Percentiles rank a stretch among this genome's conserved stretches.
These are phyloP conservation scores for Nilaparvata lugens DNA, from an alignment of 1,140 invertebrate genomes.

Conservation along the genomic window DNA sequence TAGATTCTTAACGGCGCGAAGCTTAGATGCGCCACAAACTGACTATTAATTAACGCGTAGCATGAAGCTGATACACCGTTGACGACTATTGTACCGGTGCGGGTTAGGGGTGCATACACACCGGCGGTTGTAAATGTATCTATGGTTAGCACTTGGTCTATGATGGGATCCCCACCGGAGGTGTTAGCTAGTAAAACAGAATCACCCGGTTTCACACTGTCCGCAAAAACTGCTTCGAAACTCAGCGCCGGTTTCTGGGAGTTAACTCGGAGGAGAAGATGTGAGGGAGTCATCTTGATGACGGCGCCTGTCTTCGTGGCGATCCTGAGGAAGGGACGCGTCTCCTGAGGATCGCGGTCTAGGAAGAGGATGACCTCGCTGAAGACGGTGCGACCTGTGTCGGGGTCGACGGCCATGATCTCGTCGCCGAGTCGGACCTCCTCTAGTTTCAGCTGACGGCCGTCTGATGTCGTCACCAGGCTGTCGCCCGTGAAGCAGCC, in stretches of 20 bases:
- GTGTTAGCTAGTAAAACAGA: constrained; percentile 42
- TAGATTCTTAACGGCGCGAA: constrained; percentile 67
- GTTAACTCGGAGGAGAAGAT: constrained; percentile 50
- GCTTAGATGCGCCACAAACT: constrained; percentile 70
- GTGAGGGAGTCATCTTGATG: constrained; percentile 74
- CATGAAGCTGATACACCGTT: constrained; percentile 87
- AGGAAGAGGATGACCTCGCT: constrained; percentile 86
- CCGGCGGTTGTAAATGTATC: constrained; percentile 51
- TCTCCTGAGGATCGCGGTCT: constrained; percentile 59
- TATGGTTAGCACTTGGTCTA: constrained; percentile 48
- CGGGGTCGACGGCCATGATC: constrained; percentile 60
- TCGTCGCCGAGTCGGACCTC: constrained; percentile 66
- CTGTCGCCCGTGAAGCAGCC: constrained; percentile 67
- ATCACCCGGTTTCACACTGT: constrained; percentile 42
- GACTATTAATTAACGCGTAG: constrained; percentile 83
- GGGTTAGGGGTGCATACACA: constrained; percentile 84
- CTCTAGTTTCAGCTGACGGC: constrained; percentile 43
- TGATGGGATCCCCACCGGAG: constrained; percentile 32
- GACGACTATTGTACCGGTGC: constrained; percentile 77
- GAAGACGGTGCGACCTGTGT: constrained; percentile 56
- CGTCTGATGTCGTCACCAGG: constrained; percentile 45
- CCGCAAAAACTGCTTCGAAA: constrained; percentile 46
- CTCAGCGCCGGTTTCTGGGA: not conserved
- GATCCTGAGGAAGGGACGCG: constrained; percentile 59
- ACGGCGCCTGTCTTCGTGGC: constrained; percentile 54